Evolutionary conservation across 2,888 invertebrate genomes (phyloP).

Genomic region (Homarus gammarus): DNA sequence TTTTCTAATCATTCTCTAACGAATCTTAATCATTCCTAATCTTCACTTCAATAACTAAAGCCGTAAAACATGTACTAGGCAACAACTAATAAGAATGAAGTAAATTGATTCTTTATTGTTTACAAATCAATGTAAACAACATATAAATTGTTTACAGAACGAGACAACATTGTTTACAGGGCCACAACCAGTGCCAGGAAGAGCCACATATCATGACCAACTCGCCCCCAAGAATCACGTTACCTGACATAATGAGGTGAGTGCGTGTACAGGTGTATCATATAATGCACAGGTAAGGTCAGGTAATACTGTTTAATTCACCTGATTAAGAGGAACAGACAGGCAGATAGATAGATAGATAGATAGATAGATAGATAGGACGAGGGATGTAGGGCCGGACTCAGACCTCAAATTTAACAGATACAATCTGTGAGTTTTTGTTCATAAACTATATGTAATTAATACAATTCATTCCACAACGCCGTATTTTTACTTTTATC

Average conservation of each 20-base stretch:
- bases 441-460: neutral
- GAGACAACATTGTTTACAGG: no score
- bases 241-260: neutral
- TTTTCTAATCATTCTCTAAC: no score
- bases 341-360: neutral
- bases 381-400: neutral
- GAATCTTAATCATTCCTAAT: no score
- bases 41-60: no score
- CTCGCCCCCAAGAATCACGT: neutral
- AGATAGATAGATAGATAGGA: neutral
- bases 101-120: no score
- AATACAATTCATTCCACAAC: neutral
- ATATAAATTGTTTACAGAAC: no score
- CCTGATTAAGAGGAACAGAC: neutral
- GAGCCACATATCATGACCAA: neutral
- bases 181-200: neutral
- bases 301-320: neutral
- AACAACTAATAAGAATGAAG: no score
- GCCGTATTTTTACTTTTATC: no score
- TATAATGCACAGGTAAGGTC: neutral
- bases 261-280: neutral
- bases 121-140: no score
- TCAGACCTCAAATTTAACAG: neutral
- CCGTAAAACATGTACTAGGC: no score
- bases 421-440: neutral